phyloP scores from a whole-genome alignment of 1,140 invertebrate genomes.

The Pygmarrhopalites habei region DNA sequence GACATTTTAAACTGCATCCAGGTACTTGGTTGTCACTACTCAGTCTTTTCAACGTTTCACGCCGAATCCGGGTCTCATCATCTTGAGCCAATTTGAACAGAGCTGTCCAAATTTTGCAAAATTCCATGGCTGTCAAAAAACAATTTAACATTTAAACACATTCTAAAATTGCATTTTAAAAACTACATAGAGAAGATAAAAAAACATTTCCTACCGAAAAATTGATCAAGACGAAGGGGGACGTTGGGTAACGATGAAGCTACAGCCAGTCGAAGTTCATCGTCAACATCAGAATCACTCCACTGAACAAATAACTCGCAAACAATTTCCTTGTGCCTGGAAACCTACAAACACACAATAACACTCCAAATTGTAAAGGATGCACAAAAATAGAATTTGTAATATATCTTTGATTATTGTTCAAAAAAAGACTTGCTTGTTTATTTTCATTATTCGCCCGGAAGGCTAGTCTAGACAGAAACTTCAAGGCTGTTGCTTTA shows the following conservation, averaged over 20 bases:
- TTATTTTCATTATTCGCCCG: too few relatives aligned
- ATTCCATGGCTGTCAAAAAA: constrained; percentile 20
- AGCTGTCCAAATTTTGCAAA: constrained; percentile 26
- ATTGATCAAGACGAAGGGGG: neutral
- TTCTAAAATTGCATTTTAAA: neutral
- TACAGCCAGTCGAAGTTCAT: constrained; percentile 5
- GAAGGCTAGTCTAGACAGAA: neutral
- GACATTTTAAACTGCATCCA: constrained; percentile 29
- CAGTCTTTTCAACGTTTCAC: constrained; percentile 18
- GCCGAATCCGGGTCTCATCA: constrained; percentile 27
- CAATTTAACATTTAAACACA: constrained; percentile 1
- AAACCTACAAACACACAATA: too few relatives aligned
- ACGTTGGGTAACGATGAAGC: neutral
- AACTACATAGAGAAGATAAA: neutral
- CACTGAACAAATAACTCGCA: neutral
- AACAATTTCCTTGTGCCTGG: neutral
- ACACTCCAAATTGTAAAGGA: too few relatives aligned
- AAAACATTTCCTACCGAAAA: neutral
- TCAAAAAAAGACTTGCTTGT: too few relatives aligned
- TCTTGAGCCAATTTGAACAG: constrained; percentile 30
- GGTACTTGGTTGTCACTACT: neutral
- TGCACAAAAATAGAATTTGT: too few relatives aligned
- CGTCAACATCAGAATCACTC: neutral
- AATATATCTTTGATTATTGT: too few relatives aligned
- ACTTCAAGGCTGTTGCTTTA: neutral